Evolutionary conservation across 2,888 invertebrate species (phyloP).

Genomic region (Mystacides longicornis): DNA sequence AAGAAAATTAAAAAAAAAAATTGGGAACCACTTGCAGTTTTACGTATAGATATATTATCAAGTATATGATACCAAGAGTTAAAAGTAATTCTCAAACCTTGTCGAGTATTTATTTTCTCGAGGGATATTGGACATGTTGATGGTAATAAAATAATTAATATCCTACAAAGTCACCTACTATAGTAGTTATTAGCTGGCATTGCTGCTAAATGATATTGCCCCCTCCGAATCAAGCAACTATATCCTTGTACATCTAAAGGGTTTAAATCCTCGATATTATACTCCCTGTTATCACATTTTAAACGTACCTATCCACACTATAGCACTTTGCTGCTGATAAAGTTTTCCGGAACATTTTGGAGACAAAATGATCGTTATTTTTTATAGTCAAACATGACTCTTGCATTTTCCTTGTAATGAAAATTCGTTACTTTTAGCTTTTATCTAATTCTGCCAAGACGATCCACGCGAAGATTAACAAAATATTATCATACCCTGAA

Average conservation of each 20-base stretch:
- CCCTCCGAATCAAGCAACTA: too few species aligned
- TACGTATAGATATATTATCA: too few species aligned
- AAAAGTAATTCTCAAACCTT: neutral
- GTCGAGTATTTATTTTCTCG: neutral
- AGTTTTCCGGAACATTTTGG: neutral
- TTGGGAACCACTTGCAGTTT: too few species aligned
- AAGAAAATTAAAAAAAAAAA: too few species aligned
- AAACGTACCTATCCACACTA: neutral
- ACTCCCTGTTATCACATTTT: neutral
- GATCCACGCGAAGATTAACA: too few species aligned
- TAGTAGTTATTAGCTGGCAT: neutral
- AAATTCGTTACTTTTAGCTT: neutral
- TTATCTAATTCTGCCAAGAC: too few species aligned
- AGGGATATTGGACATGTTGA: neutral
- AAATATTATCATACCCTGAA: too few species aligned
- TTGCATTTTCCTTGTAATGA: neutral
- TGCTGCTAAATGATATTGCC: neutral
- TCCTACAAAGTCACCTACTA: neutral
- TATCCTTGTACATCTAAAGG: too few species aligned
- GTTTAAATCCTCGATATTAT: too few species aligned
- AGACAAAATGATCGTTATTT: neutral
- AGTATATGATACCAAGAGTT: neutral
- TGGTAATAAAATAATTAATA: neutral
- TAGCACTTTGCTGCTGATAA: too few species aligned
- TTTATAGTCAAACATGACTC: neutral